A percentile compares a stretch with the other conserved stretches of the same genome.
These are phyloP conservation scores for Ardeotis arabs DNA, from an alignment of 2,113 vertebrate genomes.

Conservation along the genomic window DNA sequence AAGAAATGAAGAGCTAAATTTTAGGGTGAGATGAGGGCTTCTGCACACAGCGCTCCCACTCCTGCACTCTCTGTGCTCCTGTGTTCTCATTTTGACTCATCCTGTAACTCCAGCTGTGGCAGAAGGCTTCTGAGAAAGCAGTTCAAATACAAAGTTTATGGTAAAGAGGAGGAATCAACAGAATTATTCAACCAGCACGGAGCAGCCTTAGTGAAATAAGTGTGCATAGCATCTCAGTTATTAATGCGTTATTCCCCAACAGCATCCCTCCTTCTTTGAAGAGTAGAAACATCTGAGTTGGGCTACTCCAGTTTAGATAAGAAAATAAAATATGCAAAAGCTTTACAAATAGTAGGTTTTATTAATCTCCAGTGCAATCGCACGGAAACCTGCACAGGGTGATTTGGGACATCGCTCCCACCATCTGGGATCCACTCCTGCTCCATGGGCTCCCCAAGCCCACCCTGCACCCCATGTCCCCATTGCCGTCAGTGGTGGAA, in stretches of 20 bases:
- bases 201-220: background rate
- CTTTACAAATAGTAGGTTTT: background rate
- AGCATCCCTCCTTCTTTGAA: background rate
- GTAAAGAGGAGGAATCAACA: conserved; percentile 24
- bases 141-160: background rate
- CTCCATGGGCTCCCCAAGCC: background rate
- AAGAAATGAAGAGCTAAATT: background rate
- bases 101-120: background rate
- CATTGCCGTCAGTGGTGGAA: fast-evolving
- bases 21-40: background rate
- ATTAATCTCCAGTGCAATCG: background rate
- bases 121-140: background rate
- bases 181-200: conserved; percentile 25
- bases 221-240: background rate
- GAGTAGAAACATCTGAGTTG: background rate
- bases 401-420: background rate
- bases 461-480: fast-evolving
- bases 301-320: background rate
- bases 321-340: background rate
- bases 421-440: background rate
- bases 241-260: background rate
- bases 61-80: background rate
- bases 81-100: background rate
- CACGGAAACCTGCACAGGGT: background rate
- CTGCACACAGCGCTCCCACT: background rate